Evolutionary conservation across 2,888 invertebrate genomes (phyloP).

Genomic region (Crepidodera aurea): DNA sequence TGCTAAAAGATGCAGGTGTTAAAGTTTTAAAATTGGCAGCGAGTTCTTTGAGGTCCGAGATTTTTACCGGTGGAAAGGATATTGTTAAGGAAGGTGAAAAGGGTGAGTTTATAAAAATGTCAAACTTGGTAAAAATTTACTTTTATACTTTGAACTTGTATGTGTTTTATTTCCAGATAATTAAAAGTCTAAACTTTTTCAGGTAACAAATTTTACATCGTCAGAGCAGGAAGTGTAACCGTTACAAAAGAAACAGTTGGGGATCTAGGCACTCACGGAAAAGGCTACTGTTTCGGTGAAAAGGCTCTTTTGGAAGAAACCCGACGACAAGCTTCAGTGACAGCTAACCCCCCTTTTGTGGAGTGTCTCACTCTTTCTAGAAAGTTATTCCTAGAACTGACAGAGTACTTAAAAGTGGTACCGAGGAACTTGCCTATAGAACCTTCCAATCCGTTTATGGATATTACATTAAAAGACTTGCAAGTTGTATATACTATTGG

Average conservation of each 20-base stretch:
- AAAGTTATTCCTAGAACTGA: slow-evolving; percentile 69
- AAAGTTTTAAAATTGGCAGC: slow-evolving; percentile 81
- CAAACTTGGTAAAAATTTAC: neutral
- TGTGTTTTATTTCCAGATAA: no score
- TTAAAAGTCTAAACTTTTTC: no score
- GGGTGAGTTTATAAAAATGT: slow-evolving; percentile 53
- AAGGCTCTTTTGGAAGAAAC: slow-evolving; percentile 73
- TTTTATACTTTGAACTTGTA: no score
- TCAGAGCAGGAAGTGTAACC: slow-evolving; percentile 81
- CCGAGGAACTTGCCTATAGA: neutral
- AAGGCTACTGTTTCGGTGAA: slow-evolving; percentile 35
- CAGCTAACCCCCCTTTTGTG: slow-evolving; percentile 76
- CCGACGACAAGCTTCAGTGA: slow-evolving; percentile 86
- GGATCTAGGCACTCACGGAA: neutral
- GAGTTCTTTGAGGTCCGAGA: slow-evolving; percentile 87
- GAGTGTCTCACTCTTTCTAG: slow-evolving; percentile 87
- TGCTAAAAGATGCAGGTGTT: slow-evolving; percentile 74
- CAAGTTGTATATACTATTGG: slow-evolving; percentile 54
- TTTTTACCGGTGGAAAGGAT: slow-evolving; percentile 77
- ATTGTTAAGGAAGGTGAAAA: slow-evolving; percentile 85
- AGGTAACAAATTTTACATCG: slow-evolving; percentile 88
- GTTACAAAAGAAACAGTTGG: slow-evolving; percentile 69
- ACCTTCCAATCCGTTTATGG: slow-evolving; percentile 61
- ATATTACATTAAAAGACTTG: slow-evolving; percentile 30
- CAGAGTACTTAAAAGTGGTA: slow-evolving; percentile 14